Evolutionary conservation across 2,113 vertebrate genomes (phyloP).

Genomic region (Anhinga anhinga): DNA sequence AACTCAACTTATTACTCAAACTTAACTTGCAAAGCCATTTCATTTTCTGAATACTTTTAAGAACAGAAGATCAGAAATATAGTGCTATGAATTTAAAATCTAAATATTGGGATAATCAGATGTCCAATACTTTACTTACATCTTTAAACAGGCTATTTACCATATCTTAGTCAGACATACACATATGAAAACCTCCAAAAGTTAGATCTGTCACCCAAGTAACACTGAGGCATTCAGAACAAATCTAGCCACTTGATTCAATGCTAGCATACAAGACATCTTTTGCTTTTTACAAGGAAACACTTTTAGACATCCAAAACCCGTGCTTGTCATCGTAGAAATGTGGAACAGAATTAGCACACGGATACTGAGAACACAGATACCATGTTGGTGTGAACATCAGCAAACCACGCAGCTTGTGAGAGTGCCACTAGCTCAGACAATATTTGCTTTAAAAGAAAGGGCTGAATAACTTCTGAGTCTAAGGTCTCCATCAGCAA

Average conservation of each 20-base stretch:
- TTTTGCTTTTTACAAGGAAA: background rate
- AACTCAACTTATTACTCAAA: background rate
- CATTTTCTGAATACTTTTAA: background rate
- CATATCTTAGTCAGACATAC: background rate
- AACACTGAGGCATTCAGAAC: background rate
- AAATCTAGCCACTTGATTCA: background rate
- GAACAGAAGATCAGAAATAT: background rate
- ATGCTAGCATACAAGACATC: background rate
- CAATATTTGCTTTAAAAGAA: background rate
- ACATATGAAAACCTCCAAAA: background rate
- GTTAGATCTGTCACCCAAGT: background rate
- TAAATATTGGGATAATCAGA: background rate
- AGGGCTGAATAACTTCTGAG: background rate
- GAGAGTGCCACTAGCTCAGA: rapidly evolving
- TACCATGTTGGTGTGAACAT: rapidly evolving
- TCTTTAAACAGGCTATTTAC: background rate
- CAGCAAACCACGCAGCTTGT: background rate
- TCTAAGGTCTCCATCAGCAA: background rate
- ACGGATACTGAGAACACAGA: background rate
- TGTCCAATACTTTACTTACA: background rate
- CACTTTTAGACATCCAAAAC: background rate
- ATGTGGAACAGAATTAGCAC: background rate
- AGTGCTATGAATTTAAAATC: background rate
- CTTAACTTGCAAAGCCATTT: background rate
- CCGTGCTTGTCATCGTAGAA: background rate